phyloP scores from a whole-genome alignment of 2,888 invertebrate genomes.

The Tuta absoluta region DNA sequence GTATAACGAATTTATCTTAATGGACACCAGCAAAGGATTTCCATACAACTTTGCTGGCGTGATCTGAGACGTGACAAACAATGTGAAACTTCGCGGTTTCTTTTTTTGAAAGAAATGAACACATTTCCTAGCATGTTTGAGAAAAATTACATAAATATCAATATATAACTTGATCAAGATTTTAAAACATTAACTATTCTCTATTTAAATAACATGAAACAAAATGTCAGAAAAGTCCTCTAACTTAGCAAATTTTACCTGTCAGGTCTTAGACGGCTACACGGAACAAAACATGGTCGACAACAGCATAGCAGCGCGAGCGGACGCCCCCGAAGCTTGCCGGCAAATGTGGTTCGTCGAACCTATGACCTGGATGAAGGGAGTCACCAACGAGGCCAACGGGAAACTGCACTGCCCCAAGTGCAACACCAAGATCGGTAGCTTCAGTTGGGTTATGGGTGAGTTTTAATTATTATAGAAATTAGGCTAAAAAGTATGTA shows the following conservation, averaged over 20 bases:
- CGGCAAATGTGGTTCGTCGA: slow-evolving; percentile 91
- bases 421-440: slow-evolving; percentile 91
- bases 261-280: slow-evolving; percentile 54
- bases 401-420: slow-evolving; percentile 94
- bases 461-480: slow-evolving; percentile 39
- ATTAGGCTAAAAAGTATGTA: not conserved
- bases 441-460: slow-evolving; percentile 95
- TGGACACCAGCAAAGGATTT: no score
- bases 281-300: slow-evolving; percentile 65
- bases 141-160: no score
- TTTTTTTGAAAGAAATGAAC: no score
- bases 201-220: not conserved
- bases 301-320: slow-evolving; percentile 52
- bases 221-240: not conserved
- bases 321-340: slow-evolving; percentile 77
- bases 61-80: no score
- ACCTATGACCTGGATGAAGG: slow-evolving; percentile 94
- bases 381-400: slow-evolving; percentile 84
- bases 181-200: not conserved
- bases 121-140: no score
- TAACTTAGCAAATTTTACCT: not conserved
- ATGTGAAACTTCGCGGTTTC: no score
- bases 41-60: no score
- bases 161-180: no score
- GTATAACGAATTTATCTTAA: no score